A percentile compares a stretch with the other conserved stretches of the same genome.
phyloP scores from a whole-genome alignment of 2,113 vertebrate species.

The Labeo catla region DNA sequence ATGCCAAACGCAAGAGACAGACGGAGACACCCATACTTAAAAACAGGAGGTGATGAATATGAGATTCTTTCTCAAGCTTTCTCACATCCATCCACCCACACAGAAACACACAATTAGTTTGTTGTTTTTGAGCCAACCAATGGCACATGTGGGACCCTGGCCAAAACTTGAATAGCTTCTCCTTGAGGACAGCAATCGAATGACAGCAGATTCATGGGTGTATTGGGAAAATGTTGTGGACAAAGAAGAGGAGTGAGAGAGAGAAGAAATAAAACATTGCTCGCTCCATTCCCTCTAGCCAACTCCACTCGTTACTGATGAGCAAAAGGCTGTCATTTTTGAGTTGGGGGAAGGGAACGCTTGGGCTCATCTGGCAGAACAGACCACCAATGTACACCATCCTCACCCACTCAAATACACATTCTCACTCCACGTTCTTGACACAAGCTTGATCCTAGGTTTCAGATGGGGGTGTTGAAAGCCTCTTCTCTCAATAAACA shows the following conservation, averaged over 20 bases:
- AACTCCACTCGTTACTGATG: not conserved
- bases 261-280: conserved; percentile 64
- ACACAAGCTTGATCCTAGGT: conserved; percentile 26
- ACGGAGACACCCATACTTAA: not conserved
- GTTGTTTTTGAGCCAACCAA: conserved; percentile 33
- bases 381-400: conserved; percentile 9
- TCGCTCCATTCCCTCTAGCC: conserved; percentile 18
- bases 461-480: conserved; percentile 32
- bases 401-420: conserved; percentile 25
- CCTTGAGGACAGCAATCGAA: conserved; percentile 32
- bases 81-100: conserved; percentile 30
- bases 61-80: conserved; percentile 15
- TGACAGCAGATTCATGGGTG: conserved; percentile 55
- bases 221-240: conserved; percentile 56
- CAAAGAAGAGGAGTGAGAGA: not conserved
- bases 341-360: not conserved
- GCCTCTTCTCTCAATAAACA: conserved; percentile 34
- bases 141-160: conserved; percentile 24
- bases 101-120: conserved; percentile 37
- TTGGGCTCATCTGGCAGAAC: conserved; percentile 13
- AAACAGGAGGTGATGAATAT: conserved; percentile 25
- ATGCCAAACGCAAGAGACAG: not conserved
- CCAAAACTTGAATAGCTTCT: conserved; percentile 11
- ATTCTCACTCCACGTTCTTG: not conserved
- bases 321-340: not conserved